Conservation (phyloP, 2,113 vertebrate species). For the Strix aluco region DNA sequence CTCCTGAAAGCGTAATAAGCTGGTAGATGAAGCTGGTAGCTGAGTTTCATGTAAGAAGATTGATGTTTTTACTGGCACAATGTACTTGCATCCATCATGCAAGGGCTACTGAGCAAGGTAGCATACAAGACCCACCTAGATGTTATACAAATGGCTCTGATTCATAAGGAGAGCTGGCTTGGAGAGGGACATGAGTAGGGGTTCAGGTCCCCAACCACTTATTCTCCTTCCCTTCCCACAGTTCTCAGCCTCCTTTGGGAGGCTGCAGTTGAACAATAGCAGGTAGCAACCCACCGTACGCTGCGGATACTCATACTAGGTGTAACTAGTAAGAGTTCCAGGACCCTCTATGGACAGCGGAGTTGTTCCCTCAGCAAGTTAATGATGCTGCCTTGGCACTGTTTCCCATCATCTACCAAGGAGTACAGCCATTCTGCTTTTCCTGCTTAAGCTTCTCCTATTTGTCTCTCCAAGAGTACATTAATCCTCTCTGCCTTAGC, state of each 20-base stretch:
- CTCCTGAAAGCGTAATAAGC: conserved; percentile 11
- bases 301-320: neutral
- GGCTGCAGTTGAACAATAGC: neutral
- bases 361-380: neutral
- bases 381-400: neutral
- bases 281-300: neutral
- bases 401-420: neutral
- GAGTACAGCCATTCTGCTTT: neutral
- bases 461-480: neutral
- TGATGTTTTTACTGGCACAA: conserved; percentile 24
- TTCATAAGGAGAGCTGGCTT: neutral
- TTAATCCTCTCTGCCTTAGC: neutral
- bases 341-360: neutral
- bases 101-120: neutral
- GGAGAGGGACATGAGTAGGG: neutral
- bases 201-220: neutral
- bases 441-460: neutral
- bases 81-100: neutral
- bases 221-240: neutral
- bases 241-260: neutral
- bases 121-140: neutral
- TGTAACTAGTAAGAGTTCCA: neutral
- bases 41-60: neutral
- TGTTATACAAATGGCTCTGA: neutral
- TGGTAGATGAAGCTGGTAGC: neutral